Conservation (phyloP, 2,797 vertebrate genomes). For the Mustela erminea region DNA sequence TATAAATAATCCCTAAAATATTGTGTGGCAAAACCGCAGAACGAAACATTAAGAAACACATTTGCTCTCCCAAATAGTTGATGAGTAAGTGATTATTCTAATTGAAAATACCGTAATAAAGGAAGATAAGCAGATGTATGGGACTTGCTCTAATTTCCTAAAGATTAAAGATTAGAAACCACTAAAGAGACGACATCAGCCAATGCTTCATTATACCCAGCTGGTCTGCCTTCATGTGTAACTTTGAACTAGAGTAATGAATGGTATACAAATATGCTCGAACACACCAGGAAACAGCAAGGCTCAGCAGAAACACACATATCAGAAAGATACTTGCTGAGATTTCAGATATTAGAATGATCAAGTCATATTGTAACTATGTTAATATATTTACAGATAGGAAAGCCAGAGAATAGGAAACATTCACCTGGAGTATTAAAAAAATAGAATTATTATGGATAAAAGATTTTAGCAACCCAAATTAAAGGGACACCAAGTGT, state of each 20-base stretch:
- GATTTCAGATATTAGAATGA: neutral
- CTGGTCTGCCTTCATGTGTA: constrained; percentile 10
- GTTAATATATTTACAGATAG: neutral
- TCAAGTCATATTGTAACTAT: neutral
- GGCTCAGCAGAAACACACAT: neutral
- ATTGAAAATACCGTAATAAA: constrained; percentile 37
- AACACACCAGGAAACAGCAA: neutral
- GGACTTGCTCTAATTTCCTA: neutral
- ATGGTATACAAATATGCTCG: neutral
- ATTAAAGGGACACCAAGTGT: neutral
- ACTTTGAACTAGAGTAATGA: neutral
- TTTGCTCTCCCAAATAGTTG: neutral
- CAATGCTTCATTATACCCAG: neutral
- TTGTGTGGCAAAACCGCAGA: neutral
- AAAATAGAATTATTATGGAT: neutral
- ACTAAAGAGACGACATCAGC: constrained; percentile 28
- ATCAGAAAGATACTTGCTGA: neutral
- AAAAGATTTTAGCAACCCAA: neutral
- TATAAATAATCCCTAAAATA: neutral
- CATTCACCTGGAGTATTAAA: neutral
- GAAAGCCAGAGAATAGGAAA: neutral
- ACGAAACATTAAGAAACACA: neutral
- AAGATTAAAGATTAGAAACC: constrained; percentile 36
- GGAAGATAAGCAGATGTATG: neutral
- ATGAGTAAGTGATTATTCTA: neutral